Evolutionary conservation across 2,113 vertebrate genomes (phyloP), one percentile per base, ranked within the genome.

Genomic region (Poecilia latipinna): DNA sequence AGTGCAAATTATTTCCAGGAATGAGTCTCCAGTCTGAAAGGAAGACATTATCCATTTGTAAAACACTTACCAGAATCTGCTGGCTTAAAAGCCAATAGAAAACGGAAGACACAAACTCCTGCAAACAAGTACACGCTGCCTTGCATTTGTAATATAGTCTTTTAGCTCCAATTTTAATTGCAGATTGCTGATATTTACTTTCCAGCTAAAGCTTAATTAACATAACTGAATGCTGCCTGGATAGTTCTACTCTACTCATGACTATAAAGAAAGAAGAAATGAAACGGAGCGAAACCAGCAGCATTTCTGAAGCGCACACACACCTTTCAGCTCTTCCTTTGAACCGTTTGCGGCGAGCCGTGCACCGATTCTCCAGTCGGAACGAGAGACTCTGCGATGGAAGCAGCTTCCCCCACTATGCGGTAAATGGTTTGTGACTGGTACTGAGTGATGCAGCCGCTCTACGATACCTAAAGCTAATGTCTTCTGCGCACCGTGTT

Each of bases 341-440:
- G 26, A 44, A 64, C 24, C 35, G 72, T 79, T 81, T 83, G 82
- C 63, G 70, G 75, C 1, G 42, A 79, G 72, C 69, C 74, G 39
- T 74, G 57, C 65, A 26, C 15, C 65, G 65, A 74, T 79, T 73
- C 48, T 83, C 65, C 79, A 85, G 82, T 70, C 68, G 13, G 83
- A 66, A 68, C 62, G 68, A 85, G 76, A 78, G 70, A 72, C 75
- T 82, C 39, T 90, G 80, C 73, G 62, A 79, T 75, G 73, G 75
- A 85, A 75, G 78, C 72, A 80, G 87, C 88, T 80, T 78, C 82
- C 74, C 80, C 77, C 84, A 70, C 83, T 82, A 82, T 86, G 86
- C 87, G 91, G 84, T 92, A 88, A 92, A 91, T 93, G 87, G 88
- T 88, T 91, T 93, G 88, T 92, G 88, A 90, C 90, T 85, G 76